phyloP scores from a whole-genome alignment of 2,888 invertebrate genomes.

The Mactromeris polynyma region DNA sequence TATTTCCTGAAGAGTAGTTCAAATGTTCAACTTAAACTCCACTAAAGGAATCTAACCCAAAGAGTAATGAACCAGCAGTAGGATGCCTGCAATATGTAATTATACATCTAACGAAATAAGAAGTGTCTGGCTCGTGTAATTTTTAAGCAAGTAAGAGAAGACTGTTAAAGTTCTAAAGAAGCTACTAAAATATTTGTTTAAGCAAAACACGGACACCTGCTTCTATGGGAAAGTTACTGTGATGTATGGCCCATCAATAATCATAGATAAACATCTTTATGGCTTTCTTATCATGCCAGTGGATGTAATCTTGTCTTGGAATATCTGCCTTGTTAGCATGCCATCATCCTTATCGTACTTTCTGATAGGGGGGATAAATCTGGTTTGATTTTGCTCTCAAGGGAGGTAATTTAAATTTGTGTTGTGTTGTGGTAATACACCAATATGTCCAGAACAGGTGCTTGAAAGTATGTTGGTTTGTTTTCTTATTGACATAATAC shows the following conservation, averaged over 20 bases:
- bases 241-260: slow-evolving; percentile 44
- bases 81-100: not conserved
- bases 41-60: not conserved
- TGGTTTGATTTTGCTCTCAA: not conserved
- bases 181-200: not conserved
- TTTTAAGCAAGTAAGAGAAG: not conserved
- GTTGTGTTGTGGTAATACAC: not conserved
- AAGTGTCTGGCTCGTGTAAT: not conserved
- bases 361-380: slow-evolving; percentile 34
- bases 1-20: not conserved
- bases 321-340: slow-evolving; percentile 33
- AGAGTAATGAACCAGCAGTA: slow-evolving; percentile 1
- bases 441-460: slow-evolving; percentile 1
- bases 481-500: not conserved
- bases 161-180: not conserved
- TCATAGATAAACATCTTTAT: slow-evolving; percentile 45
- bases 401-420: slow-evolving; percentile 26
- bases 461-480: not conserved
- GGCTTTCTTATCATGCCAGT: slow-evolving; percentile 37
- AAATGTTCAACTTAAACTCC: not conserved
- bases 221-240: not conserved
- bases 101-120: not conserved
- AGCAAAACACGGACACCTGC: slow-evolving; percentile 9
- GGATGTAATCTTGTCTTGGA: slow-evolving; percentile 19
- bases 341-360: not conserved